phyloP scores from a whole-genome alignment of 2,797 vertebrate genomes.

The Syndactyla subalaris region DNA sequence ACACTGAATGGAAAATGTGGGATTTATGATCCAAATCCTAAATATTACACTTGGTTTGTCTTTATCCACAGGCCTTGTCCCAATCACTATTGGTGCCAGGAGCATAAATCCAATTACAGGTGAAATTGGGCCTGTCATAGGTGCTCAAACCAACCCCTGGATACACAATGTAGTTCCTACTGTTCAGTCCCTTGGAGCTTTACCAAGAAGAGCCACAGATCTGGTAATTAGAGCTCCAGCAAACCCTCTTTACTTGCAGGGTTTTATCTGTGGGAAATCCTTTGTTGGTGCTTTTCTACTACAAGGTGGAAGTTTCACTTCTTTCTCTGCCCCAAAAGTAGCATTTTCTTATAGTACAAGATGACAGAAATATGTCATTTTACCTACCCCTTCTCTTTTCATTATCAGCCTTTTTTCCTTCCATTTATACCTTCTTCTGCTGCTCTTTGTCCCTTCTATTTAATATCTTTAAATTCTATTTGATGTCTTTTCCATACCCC shows the following conservation, averaged over 20 bases:
- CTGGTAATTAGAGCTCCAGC: slow-evolving; percentile 72
- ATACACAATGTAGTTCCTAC: slow-evolving; percentile 79
- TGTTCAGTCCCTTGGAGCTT: slow-evolving; percentile 79
- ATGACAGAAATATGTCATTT: neutral
- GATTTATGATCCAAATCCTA: neutral
- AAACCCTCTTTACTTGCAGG: neutral
- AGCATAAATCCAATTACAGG: slow-evolving; percentile 84
- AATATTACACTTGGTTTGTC: neutral
- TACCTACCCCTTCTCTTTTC: neutral
- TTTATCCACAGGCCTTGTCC: slow-evolving; percentile 82
- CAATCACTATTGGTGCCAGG: slow-evolving; percentile 83
- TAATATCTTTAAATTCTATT: neutral
- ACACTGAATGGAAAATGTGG: neutral
- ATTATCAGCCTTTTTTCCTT: neutral
- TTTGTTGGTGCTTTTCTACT: neutral
- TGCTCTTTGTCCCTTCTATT: neutral
- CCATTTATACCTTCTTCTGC: neutral
- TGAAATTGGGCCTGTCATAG: slow-evolving; percentile 81
- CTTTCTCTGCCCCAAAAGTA: neutral
- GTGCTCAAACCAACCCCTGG: slow-evolving; percentile 78
- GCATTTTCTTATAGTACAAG: neutral
- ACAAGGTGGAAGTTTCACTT: neutral
- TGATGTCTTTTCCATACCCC: neutral
- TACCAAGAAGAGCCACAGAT: slow-evolving; percentile 66
- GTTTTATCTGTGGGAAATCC: neutral